Percentiles rank a stretch among this genome's conserved stretches.
Evolutionary conservation across 2,797 vertebrate species (phyloP).

Genomic region (Cercopithecus neglectus): DNA sequence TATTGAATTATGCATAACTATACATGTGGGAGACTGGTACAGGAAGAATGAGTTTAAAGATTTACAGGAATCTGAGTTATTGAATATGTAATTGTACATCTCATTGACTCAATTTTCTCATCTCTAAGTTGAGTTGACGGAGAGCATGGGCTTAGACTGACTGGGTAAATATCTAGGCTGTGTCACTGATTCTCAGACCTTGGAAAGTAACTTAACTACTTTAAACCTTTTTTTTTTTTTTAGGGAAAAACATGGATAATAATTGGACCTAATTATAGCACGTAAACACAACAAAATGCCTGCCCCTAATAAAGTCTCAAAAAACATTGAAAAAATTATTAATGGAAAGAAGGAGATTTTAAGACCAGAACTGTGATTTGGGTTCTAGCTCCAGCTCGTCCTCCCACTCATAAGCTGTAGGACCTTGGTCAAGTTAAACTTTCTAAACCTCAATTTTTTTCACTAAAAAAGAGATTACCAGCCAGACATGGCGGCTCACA

Average conservation of each 20-base stretch:
- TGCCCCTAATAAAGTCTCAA: not conserved
- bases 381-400: not conserved
- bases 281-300: not conserved
- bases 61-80: not conserved
- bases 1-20: not conserved
- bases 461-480: not conserved
- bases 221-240: not conserved
- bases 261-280: not conserved
- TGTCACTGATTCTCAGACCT: not conserved
- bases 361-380: not conserved
- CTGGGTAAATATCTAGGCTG: not conserved
- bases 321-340: not conserved
- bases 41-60: not conserved
- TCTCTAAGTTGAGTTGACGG: not conserved
- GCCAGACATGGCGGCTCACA: fast-evolving
- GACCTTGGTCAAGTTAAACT: not conserved
- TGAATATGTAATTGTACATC: not conserved
- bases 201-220: not conserved
- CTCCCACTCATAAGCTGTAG: not conserved
- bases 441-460: not conserved
- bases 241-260: not conserved
- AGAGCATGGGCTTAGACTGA: not conserved
- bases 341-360: not conserved
- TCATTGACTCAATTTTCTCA: not conserved
- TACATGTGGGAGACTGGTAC: not conserved